phyloP scores from a whole-genome alignment of 2,113 vertebrate species.

The Sinocyclocheilus maitianheensis region DNA sequence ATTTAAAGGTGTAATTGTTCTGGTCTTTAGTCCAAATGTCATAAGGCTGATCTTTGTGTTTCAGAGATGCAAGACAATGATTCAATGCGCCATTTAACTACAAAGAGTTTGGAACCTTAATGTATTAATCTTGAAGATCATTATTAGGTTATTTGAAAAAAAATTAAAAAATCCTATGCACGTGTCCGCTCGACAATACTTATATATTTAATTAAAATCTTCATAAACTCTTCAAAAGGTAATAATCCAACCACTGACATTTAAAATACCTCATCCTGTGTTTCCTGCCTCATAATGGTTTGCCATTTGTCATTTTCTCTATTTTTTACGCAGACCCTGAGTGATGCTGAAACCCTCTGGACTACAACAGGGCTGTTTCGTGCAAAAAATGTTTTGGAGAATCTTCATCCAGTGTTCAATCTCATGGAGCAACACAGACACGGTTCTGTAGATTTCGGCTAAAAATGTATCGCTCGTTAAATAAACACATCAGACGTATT shows the following conservation, averaged over 20 bases:
- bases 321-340: conserved; percentile 17
- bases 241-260: conserved; percentile 58
- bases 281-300: conserved; percentile 61
- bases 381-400: neutral
- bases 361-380: conserved; percentile 3
- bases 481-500: conserved; percentile 24
- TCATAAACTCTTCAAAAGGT: conserved; percentile 54
- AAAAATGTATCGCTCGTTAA: conserved; percentile 33
- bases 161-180: conserved; percentile 39
- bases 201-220: conserved; percentile 61
- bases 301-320: conserved; percentile 59
- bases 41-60: too few species aligned
- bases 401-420: neutral
- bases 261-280: conserved; percentile 46
- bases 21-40: too few species aligned
- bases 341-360: conserved; percentile 32
- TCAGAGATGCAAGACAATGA: neutral
- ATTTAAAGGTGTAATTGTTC: neutral
- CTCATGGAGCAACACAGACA: neutral
- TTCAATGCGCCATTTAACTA: neutral
- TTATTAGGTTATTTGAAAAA: conserved; percentile 9
- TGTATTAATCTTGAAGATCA: neutral
- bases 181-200: conserved; percentile 47
- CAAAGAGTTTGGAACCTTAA: neutral
- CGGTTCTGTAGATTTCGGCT: neutral